These are phyloP conservation scores for Lasioglossum calceatum DNA, from an alignment of 2,888 invertebrate genomes.

Conservation along the genomic window DNA sequence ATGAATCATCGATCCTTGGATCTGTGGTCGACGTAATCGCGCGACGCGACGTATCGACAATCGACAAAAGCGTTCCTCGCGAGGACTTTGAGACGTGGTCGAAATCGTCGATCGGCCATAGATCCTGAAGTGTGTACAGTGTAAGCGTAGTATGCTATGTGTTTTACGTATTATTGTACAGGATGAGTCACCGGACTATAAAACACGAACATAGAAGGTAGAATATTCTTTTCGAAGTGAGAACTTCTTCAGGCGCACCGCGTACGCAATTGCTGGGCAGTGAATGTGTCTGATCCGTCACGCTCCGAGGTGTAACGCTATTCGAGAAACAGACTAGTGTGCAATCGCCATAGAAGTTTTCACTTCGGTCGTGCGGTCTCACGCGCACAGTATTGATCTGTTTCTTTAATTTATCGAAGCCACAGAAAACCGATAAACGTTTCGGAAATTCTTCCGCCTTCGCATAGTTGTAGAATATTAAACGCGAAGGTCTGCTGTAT, in stretches of 20 bases:
- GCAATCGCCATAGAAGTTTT: too few species aligned
- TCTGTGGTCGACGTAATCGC: conserved; percentile 41
- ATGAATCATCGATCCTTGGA: conserved; percentile 51
- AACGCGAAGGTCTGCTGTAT: not conserved
- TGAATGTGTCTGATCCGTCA: too few species aligned
- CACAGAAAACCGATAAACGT: not conserved
- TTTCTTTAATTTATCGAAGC: not conserved
- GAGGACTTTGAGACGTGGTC: conserved; percentile 14
- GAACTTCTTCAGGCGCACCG: too few species aligned
- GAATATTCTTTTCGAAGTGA: not conserved
- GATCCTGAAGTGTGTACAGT: conserved; percentile 32
- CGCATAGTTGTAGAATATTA: not conserved
- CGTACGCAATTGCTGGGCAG: too few species aligned
- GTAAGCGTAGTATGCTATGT: conserved; percentile 24
- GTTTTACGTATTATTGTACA: conserved; percentile 13
- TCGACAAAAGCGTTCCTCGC: not conserved
- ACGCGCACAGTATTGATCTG: too few species aligned
- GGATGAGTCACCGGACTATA: conserved; percentile 17
- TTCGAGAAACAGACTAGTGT: too few species aligned
- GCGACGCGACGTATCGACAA: conserved; percentile 5
- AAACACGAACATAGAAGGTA: not conserved
- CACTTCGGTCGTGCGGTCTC: too few species aligned
- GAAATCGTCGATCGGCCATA: conserved; percentile 42
- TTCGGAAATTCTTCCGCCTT: not conserved
- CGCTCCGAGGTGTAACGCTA: too few species aligned